Base-by-base conservation (phyloP, 2,888 invertebrate species). In the Lamellibrachia columna region DNA sequence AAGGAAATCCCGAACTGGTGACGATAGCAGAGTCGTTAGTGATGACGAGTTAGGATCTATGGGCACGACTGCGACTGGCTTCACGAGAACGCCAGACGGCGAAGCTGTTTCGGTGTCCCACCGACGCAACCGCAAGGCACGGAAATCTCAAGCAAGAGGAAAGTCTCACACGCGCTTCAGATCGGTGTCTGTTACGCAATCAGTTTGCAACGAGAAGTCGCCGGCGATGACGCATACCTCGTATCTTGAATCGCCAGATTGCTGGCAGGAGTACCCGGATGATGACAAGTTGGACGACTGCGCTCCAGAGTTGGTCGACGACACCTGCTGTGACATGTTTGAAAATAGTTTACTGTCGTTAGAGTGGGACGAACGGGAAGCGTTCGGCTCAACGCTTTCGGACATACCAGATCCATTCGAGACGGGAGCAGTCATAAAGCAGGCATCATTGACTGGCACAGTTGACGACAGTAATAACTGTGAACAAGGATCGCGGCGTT, bases 221-320 rank as follows among this genome's bases (percentile, higher is more conserved):
- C 75, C 75, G 75, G 6, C 75, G 75, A 22, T n/a, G 75, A 9
- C 60, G 11, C 60, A 11, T 4, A 4, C 60, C 15, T 15, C 60
- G 2, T 11, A 15, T n/a, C 6, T 75, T 6, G 22, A 11, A n/a
- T 75, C 75, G 22, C 75, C 75, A n/a, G 75, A 75, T 22, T 22
- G 75, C 75, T 75, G 75, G 75, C 75, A 75, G 75, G 75, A 75
- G 22, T 75, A 75, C 75, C 75, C 75, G 75, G 75, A 75, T 75
- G 75, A 75, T n/a, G 22, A 75, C 75, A n/a, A 75, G 15, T n/a
- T 75, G 75, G 75, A 75, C 75, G 75, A 75, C 22, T 75, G 75
- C 75, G 75, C n/a, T 15, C 75, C 75, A 15, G 75, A 75, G 75
- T 22, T 75, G 75, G 75, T 75, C 6, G 75, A 75, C 75, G 75